phyloP scores from a whole-genome alignment of 2,797 vertebrate genomes.

The Phataginus tetradactyla region DNA sequence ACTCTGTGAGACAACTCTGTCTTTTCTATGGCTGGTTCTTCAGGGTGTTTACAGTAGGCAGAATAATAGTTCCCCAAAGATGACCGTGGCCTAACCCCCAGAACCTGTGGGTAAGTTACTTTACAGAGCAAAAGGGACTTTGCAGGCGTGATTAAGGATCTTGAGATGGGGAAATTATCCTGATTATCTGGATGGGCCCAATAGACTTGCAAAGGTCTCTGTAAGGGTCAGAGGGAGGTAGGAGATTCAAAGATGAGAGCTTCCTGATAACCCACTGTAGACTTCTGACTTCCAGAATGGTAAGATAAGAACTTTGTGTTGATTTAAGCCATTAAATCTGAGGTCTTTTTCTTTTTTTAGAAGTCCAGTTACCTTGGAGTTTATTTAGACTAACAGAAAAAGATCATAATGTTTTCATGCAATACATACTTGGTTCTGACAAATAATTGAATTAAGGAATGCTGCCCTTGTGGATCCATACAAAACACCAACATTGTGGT shows the following conservation, averaged over 20 bases:
- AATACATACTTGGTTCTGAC: too few relatives aligned
- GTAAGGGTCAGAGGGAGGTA: not conserved
- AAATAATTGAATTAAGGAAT: too few relatives aligned
- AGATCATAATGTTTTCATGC: too few relatives aligned
- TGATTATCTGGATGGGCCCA: not conserved
- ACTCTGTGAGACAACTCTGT: not conserved
- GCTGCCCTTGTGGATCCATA: too few relatives aligned
- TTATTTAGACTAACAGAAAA: too few relatives aligned
- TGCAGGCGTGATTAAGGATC: not conserved
- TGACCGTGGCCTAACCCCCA: fast-evolving
- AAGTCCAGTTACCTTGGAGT: too few relatives aligned
- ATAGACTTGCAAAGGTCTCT: not conserved
- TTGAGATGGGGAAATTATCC: not conserved
- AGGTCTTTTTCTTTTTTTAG: too few relatives aligned
- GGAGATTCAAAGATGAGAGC: not conserved
- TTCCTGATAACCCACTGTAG: not conserved
- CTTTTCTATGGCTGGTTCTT: not conserved
- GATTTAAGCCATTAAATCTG: not conserved
- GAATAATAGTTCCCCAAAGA: not conserved
- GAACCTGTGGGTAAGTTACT: not conserved
- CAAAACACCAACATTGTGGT: too few relatives aligned
- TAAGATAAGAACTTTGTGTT: not conserved
- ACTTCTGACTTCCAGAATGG: not conserved
- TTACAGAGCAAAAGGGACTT: not conserved
- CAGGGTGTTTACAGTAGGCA: not conserved